These are phyloP conservation scores for Tipula vernalis DNA, from an alignment of 2,888 invertebrate genomes.

Conservation along the genomic window DNA sequence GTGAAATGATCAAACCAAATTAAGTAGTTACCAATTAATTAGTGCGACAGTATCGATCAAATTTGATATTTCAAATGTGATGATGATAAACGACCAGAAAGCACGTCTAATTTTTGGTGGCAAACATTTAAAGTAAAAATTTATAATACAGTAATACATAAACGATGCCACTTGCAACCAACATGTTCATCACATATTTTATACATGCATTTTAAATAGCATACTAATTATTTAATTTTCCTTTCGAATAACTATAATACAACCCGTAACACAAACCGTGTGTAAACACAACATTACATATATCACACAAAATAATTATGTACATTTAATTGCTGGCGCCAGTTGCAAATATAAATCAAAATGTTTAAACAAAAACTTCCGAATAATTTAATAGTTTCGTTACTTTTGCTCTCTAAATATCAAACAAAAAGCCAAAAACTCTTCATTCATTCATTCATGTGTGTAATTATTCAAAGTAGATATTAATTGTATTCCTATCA, in stretches of 20 bases:
- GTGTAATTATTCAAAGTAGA: background rate
- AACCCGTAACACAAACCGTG: background rate
- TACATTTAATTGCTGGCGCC: background rate
- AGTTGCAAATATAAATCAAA: background rate
- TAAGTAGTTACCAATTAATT: too few species aligned
- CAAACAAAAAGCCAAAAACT: background rate
- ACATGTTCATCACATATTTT: background rate
- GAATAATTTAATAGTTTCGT: background rate
- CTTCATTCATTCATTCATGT: background rate
- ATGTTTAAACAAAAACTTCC: background rate
- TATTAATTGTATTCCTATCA: background rate
- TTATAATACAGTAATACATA: background rate
- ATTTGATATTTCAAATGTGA: too few species aligned
- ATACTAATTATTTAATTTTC: background rate
- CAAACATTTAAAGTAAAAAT: too few species aligned
- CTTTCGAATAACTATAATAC: background rate
- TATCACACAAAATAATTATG: background rate
- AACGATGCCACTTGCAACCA: background rate
- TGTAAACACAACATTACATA: background rate
- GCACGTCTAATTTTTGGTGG: too few species aligned
- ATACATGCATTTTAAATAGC: background rate
- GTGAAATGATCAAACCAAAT: too few species aligned
- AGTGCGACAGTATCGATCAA: too few species aligned
- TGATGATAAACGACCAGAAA: too few species aligned
- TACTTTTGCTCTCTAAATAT: background rate